Base-by-base conservation (phyloP, 2,888 invertebrate genomes). In the Dryobotodes eremita region DNA sequence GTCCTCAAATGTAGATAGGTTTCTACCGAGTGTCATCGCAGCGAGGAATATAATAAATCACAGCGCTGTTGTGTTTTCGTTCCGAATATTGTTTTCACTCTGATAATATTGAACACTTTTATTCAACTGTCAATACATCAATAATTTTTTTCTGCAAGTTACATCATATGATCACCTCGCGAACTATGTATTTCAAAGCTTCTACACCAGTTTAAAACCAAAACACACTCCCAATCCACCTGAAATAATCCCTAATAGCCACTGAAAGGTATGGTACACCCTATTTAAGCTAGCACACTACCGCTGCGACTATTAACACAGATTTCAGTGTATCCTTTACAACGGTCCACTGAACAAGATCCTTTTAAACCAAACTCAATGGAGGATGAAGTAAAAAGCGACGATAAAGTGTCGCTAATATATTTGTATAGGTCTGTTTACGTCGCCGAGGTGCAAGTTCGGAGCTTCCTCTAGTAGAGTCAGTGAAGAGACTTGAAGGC, bases 381-480 rank as follows among this genome's bases (percentile, higher is more conserved):
- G 79, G 79, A 82, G 80, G 76, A 71, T 78, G 61, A 79, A 78
- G 79, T 80, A 88, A 88, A 86, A 87, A 82, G 82, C 64, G 59
- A 17, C 79, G 81, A 85, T 88, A 88, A 88, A 88, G 79, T 83
- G 83, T 48, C 77, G 69, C 59, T 78, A 86, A 86, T 84, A 89
- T 89, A 84, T 87, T 86, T 87, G 85, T 83, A 78, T 84, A 84
- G 83, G 88, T 83, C 55, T 84, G 88, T 88, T 86, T 88, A 86
- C 86, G 74, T 80, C 68, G 77, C 71, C 11, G 36, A 68, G 64
- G 75, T 83, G 71, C 71, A 83, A 82, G 81, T 81, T 76, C n/a
- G 75, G 68, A 68, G 76, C 79, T 87, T 84, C 84, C 79, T 80
- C 79, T 71, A 71, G 66, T 46, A 26, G 68, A 73, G 75, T 68